phyloP scores from a whole-genome alignment of 2,888 invertebrate species.

The Drosophila phalerata region DNA sequence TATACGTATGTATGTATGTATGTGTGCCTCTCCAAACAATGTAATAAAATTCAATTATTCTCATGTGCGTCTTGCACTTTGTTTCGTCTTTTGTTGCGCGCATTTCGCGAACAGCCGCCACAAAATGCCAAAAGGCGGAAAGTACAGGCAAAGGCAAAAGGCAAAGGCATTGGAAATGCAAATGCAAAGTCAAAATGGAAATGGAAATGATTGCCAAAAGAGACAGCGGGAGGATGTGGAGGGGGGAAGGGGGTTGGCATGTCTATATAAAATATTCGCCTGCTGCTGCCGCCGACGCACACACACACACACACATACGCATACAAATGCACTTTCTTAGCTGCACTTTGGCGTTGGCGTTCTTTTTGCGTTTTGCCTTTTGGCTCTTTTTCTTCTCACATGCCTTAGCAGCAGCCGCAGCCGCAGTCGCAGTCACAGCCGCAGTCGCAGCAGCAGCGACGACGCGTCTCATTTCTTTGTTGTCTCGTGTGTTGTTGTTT shows the following conservation, averaged over 20 bases:
- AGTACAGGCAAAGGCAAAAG: constrained; percentile 66
- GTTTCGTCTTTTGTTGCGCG: constrained; percentile 83
- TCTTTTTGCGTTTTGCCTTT: constrained; percentile 74
- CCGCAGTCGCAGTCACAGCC: constrained; percentile 26
- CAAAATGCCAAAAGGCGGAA: constrained; percentile 76
- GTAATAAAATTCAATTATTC: constrained; percentile 86
- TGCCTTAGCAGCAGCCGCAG: constrained; percentile 10
- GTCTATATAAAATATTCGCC: constrained; percentile 59
- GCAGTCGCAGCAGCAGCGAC: constrained; percentile 33
- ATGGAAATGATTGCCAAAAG: constrained; percentile 11
- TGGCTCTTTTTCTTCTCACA: constrained; percentile 57
- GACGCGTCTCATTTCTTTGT: constrained; percentile 69
- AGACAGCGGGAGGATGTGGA: not conserved
- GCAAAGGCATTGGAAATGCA: constrained; percentile 50
- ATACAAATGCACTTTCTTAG: constrained; percentile 68
- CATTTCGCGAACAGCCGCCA: constrained; percentile 75
- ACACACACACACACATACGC: constrained; percentile 19
- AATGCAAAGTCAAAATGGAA: constrained; percentile 26
- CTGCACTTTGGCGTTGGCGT: constrained; percentile 79
- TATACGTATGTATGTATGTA: constrained; percentile 29
- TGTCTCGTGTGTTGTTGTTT: constrained; percentile 63
- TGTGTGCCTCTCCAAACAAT: constrained; percentile 83
- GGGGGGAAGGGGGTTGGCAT: not conserved
- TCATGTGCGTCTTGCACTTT: constrained; percentile 83
- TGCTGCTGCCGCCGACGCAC: constrained; percentile 72